These are phyloP conservation scores for Pseudochirops corinnae DNA, from an alignment of 2,797 vertebrate species.

Conservation along the genomic window DNA sequence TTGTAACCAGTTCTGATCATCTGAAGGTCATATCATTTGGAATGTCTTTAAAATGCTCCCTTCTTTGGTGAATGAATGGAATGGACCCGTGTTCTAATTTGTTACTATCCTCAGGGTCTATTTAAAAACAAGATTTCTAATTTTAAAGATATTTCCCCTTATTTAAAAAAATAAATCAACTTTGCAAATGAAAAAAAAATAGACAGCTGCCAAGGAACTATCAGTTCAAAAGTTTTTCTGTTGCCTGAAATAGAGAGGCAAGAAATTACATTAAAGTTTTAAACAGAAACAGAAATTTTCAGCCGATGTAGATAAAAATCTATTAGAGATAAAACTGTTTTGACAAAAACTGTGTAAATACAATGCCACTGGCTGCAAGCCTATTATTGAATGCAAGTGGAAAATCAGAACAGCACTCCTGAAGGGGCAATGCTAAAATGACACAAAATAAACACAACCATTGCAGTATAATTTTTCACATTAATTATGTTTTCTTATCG, in stretches of 20 bases:
- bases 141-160: slow-evolving; percentile 63
- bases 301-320: slow-evolving; percentile 78
- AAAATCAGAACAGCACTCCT: slow-evolving; percentile 73
- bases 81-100: slow-evolving; percentile 56
- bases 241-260: slow-evolving; percentile 77
- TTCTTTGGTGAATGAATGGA: slow-evolving; percentile 36
- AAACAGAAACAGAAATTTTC: slow-evolving; percentile 81
- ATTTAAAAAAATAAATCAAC: slow-evolving; percentile 71
- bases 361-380: slow-evolving; percentile 74
- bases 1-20: slow-evolving; percentile 59
- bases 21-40: slow-evolving; percentile 62
- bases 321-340: slow-evolving; percentile 82
- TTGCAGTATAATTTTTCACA: slow-evolving; percentile 78
- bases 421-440: slow-evolving; percentile 74
- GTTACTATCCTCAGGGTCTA: slow-evolving; percentile 20
- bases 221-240: slow-evolving; percentile 74
- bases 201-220: slow-evolving; percentile 65
- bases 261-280: slow-evolving; percentile 80
- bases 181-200: slow-evolving; percentile 61
- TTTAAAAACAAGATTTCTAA: slow-evolving; percentile 69
- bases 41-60: slow-evolving; percentile 57
- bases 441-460: slow-evolving; percentile 77
- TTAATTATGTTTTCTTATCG: slow-evolving; percentile 83
- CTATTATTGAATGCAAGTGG: slow-evolving; percentile 76
- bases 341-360: slow-evolving; percentile 81